These are phyloP conservation scores for Cerastoderma edule DNA, from an alignment of 2,888 invertebrate species.

Conservation along the genomic window DNA sequence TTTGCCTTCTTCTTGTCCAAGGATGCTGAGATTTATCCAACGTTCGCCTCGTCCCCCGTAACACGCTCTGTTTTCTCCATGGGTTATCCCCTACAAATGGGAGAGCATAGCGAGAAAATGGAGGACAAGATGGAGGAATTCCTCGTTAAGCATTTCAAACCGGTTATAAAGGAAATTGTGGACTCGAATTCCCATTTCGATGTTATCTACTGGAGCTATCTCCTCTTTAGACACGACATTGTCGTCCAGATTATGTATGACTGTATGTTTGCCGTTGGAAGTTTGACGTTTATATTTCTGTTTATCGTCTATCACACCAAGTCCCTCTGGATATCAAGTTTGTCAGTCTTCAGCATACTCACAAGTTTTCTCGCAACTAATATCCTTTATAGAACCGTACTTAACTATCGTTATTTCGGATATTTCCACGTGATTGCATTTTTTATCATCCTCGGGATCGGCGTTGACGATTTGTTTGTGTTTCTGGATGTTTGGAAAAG, in stretches of 20 bases:
- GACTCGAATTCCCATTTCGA: slow-evolving; percentile 38
- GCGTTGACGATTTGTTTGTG: slow-evolving; percentile 73
- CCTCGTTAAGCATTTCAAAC: slow-evolving; percentile 52
- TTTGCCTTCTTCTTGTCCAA: slow-evolving; percentile 66
- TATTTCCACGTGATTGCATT: slow-evolving; percentile 72
- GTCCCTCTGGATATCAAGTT: slow-evolving; percentile 69
- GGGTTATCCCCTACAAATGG: slow-evolving; percentile 60
- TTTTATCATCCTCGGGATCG: slow-evolving; percentile 73
- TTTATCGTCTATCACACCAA: slow-evolving; percentile 71
- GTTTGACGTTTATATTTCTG: slow-evolving; percentile 67
- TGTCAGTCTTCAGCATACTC: slow-evolving; percentile 68
- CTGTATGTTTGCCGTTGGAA: slow-evolving; percentile 63
- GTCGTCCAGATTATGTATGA: slow-evolving; percentile 62
- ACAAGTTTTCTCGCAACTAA: slow-evolving; percentile 71
- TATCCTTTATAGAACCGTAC: slow-evolving; percentile 67
- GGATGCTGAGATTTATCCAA: slow-evolving; percentile 44
- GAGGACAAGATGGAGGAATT: slow-evolving; percentile 55
- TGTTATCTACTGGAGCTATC: slow-evolving; percentile 62
- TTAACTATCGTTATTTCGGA: slow-evolving; percentile 70
- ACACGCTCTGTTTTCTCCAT: slow-evolving; percentile 63
- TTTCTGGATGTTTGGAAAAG: slow-evolving; percentile 73
- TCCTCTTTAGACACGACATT: slow-evolving; percentile 64
- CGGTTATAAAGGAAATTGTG: slow-evolving; percentile 39
- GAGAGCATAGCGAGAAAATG: slow-evolving; percentile 45
- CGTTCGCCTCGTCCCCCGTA: slow-evolving; percentile 38